phyloP scores from a whole-genome alignment of 2,888 invertebrate species.

The Eledone cirrhosa region DNA sequence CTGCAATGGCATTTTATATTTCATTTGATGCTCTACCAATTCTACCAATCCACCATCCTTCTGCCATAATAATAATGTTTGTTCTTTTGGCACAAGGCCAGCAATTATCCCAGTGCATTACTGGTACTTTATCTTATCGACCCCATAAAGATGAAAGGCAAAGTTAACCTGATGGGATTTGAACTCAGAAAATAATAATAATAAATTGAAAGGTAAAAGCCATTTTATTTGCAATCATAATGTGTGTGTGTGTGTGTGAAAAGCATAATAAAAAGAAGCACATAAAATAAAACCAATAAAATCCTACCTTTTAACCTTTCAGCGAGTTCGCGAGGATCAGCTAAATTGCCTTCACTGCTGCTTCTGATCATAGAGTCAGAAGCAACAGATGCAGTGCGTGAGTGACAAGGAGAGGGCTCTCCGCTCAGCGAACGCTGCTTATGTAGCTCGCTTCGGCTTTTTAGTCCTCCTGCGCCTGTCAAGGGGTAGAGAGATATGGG shows the following conservation, averaged over 20 bases:
- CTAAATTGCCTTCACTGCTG: constrained; percentile 62
- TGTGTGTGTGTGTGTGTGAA: neutral
- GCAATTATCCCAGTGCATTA: no score
- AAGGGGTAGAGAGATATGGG: neutral
- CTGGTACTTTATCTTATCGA: no score
- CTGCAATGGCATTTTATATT: no score
- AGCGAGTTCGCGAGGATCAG: constrained; percentile 48
- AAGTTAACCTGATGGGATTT: no score
- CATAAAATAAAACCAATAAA: neutral
- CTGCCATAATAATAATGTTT: no score
- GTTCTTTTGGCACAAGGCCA: no score
- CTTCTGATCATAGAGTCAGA: constrained; percentile 53
- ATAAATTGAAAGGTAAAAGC: neutral
- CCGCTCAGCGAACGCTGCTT: constrained; percentile 62
- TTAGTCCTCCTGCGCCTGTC: constrained; percentile 53
- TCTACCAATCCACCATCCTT: no score
- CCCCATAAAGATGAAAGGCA: no score
- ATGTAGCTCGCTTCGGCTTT: constrained; percentile 48
- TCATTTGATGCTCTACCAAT: no score
- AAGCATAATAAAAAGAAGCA: neutral
- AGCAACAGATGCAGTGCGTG: constrained; percentile 53
- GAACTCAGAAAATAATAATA: no score
- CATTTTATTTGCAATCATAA: neutral
- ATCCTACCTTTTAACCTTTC: constrained; percentile 52
- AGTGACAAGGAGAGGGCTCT: constrained; percentile 59